Conservation (phyloP, 2,888 invertebrate species). For the Leptinotarsa haldemani region DNA sequence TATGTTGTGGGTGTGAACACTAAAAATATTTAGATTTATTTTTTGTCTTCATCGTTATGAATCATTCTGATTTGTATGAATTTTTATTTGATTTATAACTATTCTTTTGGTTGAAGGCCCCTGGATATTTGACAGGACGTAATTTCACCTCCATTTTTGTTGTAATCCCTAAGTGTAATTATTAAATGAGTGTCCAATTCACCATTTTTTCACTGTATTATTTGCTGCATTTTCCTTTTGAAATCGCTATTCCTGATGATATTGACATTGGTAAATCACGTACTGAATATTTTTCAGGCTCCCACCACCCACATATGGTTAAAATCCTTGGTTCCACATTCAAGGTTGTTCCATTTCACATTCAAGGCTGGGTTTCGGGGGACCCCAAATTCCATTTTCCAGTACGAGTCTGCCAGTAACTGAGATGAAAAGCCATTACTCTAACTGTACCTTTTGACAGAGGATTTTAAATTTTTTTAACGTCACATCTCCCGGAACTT, state of each 20-base stretch:
- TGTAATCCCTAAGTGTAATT: conserved; percentile 12
- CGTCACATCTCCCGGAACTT: conserved; percentile 7
- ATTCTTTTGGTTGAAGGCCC: neutral
- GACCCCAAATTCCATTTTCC: conserved; percentile 18
- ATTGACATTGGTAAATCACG: conserved; percentile 12
- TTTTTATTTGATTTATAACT: conserved; percentile 7
- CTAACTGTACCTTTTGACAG: conserved; percentile 12
- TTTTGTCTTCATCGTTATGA: conserved; percentile 4
- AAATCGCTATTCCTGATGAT: conserved; percentile 14
- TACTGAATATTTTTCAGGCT: conserved; percentile 19
- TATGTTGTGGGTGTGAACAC: conserved; percentile 18
- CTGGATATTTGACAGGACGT: conserved; percentile 12
- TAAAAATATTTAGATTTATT: conserved; percentile 10
- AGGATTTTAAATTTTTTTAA: neutral
- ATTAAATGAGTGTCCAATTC: conserved; percentile 15
- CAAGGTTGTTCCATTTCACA: conserved; percentile 11
- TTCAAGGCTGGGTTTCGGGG: conserved; percentile 16
- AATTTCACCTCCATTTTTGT: conserved; percentile 10
- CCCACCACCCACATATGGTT: conserved; percentile 18
- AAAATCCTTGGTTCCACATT: conserved; percentile 11
- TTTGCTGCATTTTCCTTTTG: conserved; percentile 10
- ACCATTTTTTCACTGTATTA: conserved; percentile 11
- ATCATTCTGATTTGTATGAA: conserved; percentile 17
- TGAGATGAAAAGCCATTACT: conserved; percentile 7
- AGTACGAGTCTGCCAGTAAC: conserved; percentile 13